A percentile compares a stretch with the other conserved stretches of the same genome.
phyloP scores from a whole-genome alignment of 2,113 vertebrate species.

The human (Homo sapiens) region GRCh38 chrX:47268001-47268500 shows the following conservation, averaged over 20 bases:
- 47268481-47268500: neutral
- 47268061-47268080: neutral
- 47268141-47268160: neutral
- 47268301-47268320: neutral
- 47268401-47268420: too few species aligned
- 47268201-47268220: neutral
- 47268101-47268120: neutral
- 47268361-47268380: too few species aligned
- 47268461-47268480: neutral
- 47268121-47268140: constrained; percentile 8
- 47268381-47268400: too few species aligned
- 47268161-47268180: neutral
- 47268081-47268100: neutral
- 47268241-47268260: neutral
- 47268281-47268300: neutral
- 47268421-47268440: too few species aligned
- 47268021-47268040: neutral
- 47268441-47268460: too few species aligned
- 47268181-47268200: neutral
- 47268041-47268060: neutral
- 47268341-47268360: too few species aligned
- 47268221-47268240: neutral
- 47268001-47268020: neutral
- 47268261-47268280: neutral
- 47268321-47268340: too few species aligned